A percentile compares a stretch with the other conserved stretches of the same genome.
phyloP scores from a whole-genome alignment of 2,888 invertebrate genomes.

The Tiliacea aurago region DNA sequence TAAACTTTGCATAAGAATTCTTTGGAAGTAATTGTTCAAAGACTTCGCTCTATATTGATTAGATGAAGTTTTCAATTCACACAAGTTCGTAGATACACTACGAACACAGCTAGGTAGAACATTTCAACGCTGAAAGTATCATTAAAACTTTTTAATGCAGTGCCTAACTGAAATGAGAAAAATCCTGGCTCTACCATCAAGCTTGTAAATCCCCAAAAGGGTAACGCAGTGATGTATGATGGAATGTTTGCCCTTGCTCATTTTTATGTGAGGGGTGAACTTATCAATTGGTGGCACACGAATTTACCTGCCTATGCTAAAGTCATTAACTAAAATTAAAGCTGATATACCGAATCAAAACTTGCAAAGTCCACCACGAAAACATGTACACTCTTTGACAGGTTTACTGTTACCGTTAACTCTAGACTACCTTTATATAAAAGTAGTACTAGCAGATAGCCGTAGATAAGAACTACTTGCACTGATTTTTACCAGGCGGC shows the following conservation, averaged over 20 bases:
- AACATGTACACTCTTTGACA: background rate
- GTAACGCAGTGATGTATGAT: slow-evolving; percentile 18
- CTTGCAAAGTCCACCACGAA: background rate
- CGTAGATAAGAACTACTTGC: background rate
- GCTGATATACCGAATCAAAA: too few relatives aligned
- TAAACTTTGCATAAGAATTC: slow-evolving; percentile 34
- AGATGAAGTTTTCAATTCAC: slow-evolving; percentile 19
- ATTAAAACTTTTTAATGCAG: slow-evolving; percentile 44
- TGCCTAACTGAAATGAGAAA: slow-evolving; percentile 37
- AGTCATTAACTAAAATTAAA: background rate
- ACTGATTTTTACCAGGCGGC: background rate
- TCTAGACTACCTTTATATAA: too few relatives aligned
- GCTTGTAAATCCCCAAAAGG: slow-evolving; percentile 38
- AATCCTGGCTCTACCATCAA: slow-evolving; percentile 24
- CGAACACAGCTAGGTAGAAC: slow-evolving; percentile 7
- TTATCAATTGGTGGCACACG: slow-evolving; percentile 17
- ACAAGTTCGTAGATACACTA: slow-evolving; percentile 21
- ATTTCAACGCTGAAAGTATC: slow-evolving; percentile 17
- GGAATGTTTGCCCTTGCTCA: slow-evolving; percentile 1
- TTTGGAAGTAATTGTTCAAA: slow-evolving; percentile 25
- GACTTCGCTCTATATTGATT: slow-evolving; percentile 13
- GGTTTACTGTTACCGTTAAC: background rate
- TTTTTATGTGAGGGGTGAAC: slow-evolving; percentile 15
- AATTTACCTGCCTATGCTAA: background rate
- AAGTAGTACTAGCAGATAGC: too few relatives aligned